Evolutionary conservation across 2,797 vertebrate species (phyloP).

Genomic region (Tolypeutes matacus): DNA sequence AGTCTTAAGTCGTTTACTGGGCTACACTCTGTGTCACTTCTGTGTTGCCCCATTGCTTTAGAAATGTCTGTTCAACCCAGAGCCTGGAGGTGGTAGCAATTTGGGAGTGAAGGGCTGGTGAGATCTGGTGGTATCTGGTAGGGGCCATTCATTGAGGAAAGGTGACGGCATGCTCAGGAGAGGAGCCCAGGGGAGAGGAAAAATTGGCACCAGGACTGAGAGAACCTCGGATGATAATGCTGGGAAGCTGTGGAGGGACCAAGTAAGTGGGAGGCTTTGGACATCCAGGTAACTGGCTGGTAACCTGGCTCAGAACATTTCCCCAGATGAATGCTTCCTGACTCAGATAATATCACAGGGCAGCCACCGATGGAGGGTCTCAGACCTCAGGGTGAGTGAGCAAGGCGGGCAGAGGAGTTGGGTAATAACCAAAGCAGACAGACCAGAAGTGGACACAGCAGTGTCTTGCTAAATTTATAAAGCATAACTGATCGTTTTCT

Average conservation of each 20-base stretch:
- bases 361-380: neutral
- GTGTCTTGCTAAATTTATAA: neutral
- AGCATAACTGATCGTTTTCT: neutral
- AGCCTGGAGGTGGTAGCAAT: neutral
- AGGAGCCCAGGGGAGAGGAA: neutral
- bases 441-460: neutral
- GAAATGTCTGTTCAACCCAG: neutral
- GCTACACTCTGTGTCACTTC: neutral
- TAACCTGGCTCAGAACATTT: neutral
- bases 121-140: neutral
- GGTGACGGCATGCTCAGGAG: neutral
- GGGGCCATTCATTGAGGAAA: neutral
- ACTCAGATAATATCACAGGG: neutral
- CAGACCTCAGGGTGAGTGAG: neutral
- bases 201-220: neutral
- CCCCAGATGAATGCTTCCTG: neutral
- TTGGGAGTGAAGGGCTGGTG: neutral
- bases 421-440: neutral
- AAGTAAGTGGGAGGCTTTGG: neutral
- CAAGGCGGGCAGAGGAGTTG: too few relatives aligned
- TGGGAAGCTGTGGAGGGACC: neutral
- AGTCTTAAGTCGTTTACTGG: neutral
- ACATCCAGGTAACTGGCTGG: neutral
- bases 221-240: rapidly evolving
- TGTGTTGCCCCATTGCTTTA: neutral